Percentiles rank a stretch among this genome's conserved stretches.
Evolutionary conservation across 1,140 invertebrate species (phyloP).

Genomic region (Brachionus koreanus): DNA sequence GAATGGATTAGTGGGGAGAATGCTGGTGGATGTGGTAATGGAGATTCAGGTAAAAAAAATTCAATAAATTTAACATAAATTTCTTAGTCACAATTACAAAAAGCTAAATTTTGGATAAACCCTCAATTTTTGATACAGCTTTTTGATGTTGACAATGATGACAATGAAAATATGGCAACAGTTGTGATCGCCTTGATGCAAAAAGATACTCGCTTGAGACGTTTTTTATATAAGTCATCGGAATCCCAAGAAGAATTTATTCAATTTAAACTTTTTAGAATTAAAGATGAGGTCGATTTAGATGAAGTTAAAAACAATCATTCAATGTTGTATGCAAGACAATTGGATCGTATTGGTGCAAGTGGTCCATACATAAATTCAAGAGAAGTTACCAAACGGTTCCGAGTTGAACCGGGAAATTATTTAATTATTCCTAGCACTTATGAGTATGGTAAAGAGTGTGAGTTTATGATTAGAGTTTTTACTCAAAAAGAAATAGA

Average conservation of each 20-base stretch:
- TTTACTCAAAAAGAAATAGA: conserved; percentile 56
- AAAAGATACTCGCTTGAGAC: conserved; percentile 35
- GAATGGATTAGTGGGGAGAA: conserved; percentile 29
- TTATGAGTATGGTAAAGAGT: conserved; percentile 63
- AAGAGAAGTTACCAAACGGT: conserved; percentile 54
- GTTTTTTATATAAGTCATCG: neutral
- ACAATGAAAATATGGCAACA: conserved; percentile 20
- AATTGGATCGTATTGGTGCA: conserved; percentile 47
- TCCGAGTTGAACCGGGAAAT: conserved; percentile 59
- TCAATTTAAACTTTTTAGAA: conserved; percentile 40
- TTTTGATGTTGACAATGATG: neutral
- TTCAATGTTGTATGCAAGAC: conserved; percentile 26
- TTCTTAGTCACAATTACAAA: neutral
- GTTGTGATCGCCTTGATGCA: conserved; percentile 42
- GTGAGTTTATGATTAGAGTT: conserved; percentile 64
- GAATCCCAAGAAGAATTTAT: conserved; percentile 43
- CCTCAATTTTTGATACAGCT: conserved; percentile 41
- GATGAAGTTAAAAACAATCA: neutral
- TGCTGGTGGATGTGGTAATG: conserved; percentile 45
- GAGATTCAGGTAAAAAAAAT: conserved; percentile 1
- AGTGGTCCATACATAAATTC: conserved; percentile 55
- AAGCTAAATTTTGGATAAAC: conserved; percentile 43
- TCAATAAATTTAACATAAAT: neutral
- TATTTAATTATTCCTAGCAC: conserved; percentile 67
- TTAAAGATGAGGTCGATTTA: neutral